Evolutionary conservation across 2,113 vertebrate genomes (phyloP).

Genomic region (Cheirogaleus medius): DNA sequence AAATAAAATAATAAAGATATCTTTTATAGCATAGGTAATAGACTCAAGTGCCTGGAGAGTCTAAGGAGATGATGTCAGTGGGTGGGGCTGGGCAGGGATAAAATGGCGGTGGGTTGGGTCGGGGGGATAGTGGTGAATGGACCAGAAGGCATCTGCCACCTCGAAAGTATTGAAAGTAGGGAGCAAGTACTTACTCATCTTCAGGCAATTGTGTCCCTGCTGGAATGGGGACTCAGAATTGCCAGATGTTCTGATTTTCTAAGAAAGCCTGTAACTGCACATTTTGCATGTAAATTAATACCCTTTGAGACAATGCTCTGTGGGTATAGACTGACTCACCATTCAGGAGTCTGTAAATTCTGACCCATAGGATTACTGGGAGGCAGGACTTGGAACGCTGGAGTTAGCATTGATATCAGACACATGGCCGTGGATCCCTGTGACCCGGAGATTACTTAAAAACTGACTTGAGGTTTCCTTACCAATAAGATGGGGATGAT

Average conservation of each 20-base stretch:
- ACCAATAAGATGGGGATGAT: background rate
- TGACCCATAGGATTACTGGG: background rate
- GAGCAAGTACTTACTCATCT: background rate
- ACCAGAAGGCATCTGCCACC: background rate
- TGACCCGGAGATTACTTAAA: background rate
- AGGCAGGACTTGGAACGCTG: background rate
- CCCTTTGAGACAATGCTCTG: background rate
- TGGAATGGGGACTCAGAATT: background rate
- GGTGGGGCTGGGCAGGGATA: background rate
- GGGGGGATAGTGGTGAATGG: background rate
- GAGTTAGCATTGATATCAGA: background rate
- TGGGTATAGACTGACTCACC: background rate
- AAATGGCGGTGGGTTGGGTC: accelerated
- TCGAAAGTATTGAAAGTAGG: background rate
- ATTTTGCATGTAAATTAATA: background rate
- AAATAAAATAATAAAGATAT: background rate
- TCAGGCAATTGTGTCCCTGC: background rate
- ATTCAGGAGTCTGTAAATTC: background rate
- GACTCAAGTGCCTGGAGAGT: background rate
- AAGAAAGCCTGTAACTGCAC: background rate
- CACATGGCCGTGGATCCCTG: background rate
- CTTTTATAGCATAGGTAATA: background rate
- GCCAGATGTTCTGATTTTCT: background rate
- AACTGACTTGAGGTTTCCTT: background rate
- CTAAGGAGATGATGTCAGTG: background rate